Evolutionary conservation across 2,113 vertebrate species (phyloP).

Genomic region (Mormoops blainvillei): DNA sequence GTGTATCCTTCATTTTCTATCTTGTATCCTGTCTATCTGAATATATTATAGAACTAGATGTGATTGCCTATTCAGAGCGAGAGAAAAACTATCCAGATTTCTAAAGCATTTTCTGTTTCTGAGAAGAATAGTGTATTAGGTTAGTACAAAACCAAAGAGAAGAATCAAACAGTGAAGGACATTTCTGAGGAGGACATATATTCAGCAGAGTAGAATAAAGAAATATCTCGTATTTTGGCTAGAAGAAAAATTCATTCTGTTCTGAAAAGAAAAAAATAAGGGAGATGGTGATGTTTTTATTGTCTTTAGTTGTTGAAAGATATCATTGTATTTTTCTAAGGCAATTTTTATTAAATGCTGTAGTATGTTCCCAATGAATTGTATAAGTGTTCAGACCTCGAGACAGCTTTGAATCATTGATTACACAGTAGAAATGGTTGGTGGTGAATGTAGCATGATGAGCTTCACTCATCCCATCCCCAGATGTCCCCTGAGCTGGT

Average conservation of each 20-base stretch:
- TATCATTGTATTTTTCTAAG: neutral
- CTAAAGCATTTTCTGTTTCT: constrained; percentile 48
- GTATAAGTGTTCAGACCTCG: neutral
- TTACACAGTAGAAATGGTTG: neutral
- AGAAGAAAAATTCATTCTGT: neutral
- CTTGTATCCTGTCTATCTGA: constrained; percentile 43
- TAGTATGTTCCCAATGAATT: neutral
- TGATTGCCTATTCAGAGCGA: constrained; percentile 56
- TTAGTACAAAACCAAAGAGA: neutral
- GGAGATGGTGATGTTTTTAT: neutral
- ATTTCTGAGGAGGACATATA: neutral
- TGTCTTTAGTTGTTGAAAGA: constrained; percentile 26
- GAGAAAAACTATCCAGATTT: constrained; percentile 40
- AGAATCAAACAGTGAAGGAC: neutral
- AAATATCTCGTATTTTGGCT: neutral
- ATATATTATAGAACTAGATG: constrained; percentile 30
- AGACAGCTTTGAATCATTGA: neutral
- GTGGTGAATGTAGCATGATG: neutral
- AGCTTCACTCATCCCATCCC: neutral
- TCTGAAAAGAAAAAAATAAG: neutral
- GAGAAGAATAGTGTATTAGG: constrained; percentile 44
- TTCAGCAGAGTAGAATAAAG: neutral
- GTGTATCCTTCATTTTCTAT: constrained; percentile 30
- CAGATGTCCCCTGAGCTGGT: neutral
- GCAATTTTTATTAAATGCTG: neutral